Conservation (phyloP, 2,113 vertebrate species). For the Oryzias celebensis region DNA sequence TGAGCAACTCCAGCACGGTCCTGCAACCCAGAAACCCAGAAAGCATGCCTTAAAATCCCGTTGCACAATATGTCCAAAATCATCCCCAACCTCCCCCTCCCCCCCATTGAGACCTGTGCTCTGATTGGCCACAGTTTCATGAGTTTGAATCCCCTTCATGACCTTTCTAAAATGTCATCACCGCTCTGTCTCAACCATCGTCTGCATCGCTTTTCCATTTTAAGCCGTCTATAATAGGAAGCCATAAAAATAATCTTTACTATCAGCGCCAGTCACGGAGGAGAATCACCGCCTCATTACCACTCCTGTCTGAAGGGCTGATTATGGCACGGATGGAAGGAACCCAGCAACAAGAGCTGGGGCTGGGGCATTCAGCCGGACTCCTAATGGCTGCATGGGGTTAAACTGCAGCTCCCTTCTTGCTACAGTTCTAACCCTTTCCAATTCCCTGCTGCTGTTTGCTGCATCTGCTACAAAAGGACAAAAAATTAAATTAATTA, state of each 20-base stretch:
- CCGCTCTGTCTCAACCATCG: constrained; percentile 25
- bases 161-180: constrained; percentile 65
- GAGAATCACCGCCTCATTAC: constrained; percentile 68
- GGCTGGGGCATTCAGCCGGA: constrained; percentile 43
- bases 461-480: constrained; percentile 20
- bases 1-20: constrained; percentile 4
- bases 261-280: constrained; percentile 41
- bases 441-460: constrained; percentile 12
- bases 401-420: constrained; percentile 40
- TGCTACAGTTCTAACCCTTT: constrained; percentile 24
- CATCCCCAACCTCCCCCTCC: constrained; percentile 29
- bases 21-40: constrained; percentile 45
- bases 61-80: constrained; percentile 51
- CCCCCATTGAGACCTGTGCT: constrained; percentile 17
- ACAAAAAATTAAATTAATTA: not conserved
- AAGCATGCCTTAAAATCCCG: constrained; percentile 40
- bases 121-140: constrained; percentile 35
- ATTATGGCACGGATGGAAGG: constrained; percentile 58
- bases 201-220: constrained; percentile 41
- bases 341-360: constrained; percentile 29
- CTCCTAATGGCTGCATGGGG: constrained; percentile 44
- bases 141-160: constrained; percentile 49
- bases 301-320: constrained; percentile 51
- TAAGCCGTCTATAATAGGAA: constrained; percentile 48
- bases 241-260: constrained; percentile 65